Evolutionary conservation across 2,113 vertebrate species (phyloP).

Genomic region (Orthochromis indermauri): DNA sequence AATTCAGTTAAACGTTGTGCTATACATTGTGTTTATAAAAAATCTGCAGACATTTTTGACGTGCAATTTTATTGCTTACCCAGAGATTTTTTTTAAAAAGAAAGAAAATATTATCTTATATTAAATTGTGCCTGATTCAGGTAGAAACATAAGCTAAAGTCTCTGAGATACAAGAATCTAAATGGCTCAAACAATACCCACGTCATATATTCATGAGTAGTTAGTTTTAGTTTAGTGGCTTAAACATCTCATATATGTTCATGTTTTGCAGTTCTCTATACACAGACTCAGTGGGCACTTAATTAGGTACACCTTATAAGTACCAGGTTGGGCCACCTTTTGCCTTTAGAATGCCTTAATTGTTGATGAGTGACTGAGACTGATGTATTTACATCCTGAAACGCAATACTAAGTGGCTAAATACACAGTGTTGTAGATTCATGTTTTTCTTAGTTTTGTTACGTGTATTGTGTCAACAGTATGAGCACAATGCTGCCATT

Average conservation of each 20-base stretch:
- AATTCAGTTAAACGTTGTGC: neutral
- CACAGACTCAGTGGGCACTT: neutral
- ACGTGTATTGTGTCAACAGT: neutral
- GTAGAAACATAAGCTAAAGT: neutral
- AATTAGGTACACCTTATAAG: neutral
- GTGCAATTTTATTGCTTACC: too few species aligned
- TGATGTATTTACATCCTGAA: neutral
- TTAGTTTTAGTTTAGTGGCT: neutral
- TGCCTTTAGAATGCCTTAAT: neutral
- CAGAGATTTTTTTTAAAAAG: neutral
- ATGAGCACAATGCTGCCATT: neutral
- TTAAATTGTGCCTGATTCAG: neutral
- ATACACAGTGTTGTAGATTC: neutral
- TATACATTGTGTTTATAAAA: neutral
- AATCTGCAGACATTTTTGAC: neutral
- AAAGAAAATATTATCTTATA: neutral
- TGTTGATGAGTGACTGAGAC: neutral
- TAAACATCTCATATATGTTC: neutral
- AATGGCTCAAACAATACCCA: neutral
- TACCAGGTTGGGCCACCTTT: neutral
- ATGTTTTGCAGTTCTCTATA: neutral
- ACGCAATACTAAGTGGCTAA: neutral
- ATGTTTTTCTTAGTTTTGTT: neutral
- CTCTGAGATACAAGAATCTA: neutral
- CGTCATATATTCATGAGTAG: neutral